phyloP scores from a whole-genome alignment of 2,113 vertebrate species.

The Fulmarus glacialis region DNA sequence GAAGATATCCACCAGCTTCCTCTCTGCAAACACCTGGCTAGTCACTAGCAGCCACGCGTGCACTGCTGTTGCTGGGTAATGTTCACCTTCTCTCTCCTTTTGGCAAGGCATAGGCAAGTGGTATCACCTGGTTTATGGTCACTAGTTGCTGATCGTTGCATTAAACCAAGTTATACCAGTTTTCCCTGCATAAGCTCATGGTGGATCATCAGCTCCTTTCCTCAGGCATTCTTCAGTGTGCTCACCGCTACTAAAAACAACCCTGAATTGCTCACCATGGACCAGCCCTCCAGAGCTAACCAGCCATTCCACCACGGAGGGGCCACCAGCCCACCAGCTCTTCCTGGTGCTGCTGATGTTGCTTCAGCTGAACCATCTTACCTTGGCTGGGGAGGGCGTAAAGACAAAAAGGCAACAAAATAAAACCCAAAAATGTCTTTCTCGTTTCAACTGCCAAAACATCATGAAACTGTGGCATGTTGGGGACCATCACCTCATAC shows the following conservation, averaged over 20 bases:
- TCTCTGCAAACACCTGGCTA: not conserved
- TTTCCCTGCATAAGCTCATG: not conserved
- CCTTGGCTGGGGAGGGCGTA: not conserved
- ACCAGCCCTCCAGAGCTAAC: not conserved
- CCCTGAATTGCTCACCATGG: not conserved
- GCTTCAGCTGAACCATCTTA: not conserved
- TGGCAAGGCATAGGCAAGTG: not conserved
- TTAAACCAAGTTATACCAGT: not conserved
- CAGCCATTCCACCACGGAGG: not conserved
- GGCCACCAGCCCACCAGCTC: not conserved
- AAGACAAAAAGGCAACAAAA: not conserved
- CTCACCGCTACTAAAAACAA: not conserved
- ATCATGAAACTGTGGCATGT: fast-evolving
- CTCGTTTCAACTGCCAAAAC: not conserved
- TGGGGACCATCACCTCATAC: not conserved
- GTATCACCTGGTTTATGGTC: not conserved
- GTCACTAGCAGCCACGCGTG: not conserved
- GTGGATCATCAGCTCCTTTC: not conserved
- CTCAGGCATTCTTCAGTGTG: not conserved
- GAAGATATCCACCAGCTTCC: not conserved
- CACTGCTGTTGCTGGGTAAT: no score
- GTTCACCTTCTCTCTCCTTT: not conserved
- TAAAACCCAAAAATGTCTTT: not conserved
- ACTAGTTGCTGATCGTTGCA: not conserved
- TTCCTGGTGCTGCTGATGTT: not conserved